Base-by-base conservation (phyloP, 2,888 invertebrate genomes). In the Melinaea menophilus region DNA sequence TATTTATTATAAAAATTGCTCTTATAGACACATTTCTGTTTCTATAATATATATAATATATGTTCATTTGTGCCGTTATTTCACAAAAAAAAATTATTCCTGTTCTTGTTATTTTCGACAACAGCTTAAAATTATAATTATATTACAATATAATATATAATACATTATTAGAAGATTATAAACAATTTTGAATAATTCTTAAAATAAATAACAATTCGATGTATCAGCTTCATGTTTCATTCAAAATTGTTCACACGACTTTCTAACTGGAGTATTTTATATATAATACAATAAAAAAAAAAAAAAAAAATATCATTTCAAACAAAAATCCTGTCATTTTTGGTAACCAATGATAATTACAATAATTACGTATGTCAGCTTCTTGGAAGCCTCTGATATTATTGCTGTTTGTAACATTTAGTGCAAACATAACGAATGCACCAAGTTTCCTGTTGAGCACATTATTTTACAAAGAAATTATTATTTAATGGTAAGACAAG, bases 1-100 rank as follows among this genome's bases (percentile, higher is more conserved):
- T 90, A 90, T 90, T 90, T 90, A 90, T 90, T 90, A 90, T 90
- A 90, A 90, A 90, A 90, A 90, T 90, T 90, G 90, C 89, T 90
- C 88, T 89, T 90, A 90, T 90, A 90, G 89, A 80, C 89, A 90
- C 90, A 90, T 90, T 90, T 90, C 88, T 89, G 88, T 88, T 88
- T 86, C 87, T 86, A 89, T 89, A 89, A 88, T 88, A 89, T 89
- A 90, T 90, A 90, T 90, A 90, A 87, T 88, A 87, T 90, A 89
- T 88, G 87, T 88, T 88, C 85, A 88, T 88, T 90, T 90, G 90
- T 90, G 90, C 90, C 90, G 90, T 89, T 90, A 88, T 88, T 90
- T 88, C 84, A 89, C 88, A 90, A 22, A 22, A 22, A n/a, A 90
- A 51, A 90, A 90, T 89, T 88, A 90, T 90, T 89, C 90, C 90